These are phyloP conservation scores for Pedetes capensis DNA, from an alignment of 2,113 vertebrate genomes.

Conservation along the genomic window DNA sequence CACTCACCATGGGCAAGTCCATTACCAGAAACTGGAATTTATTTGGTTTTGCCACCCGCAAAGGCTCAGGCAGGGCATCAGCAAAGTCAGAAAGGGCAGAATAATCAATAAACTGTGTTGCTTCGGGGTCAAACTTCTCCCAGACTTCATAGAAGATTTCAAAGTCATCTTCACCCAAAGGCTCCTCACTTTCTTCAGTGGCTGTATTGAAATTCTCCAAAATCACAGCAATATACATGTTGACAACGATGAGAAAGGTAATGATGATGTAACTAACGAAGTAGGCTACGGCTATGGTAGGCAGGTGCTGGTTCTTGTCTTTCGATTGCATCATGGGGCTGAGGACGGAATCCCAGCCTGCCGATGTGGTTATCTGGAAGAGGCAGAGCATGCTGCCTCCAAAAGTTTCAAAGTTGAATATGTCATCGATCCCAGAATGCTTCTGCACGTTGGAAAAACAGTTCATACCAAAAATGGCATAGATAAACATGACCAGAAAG, in stretches of 20 bases:
- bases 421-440: conserved; percentile 88
- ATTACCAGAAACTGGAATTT: conserved; percentile 91
- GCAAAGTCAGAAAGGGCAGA: conserved; percentile 92
- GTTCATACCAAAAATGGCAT: conserved; percentile 97
- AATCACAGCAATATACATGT: conserved; percentile 99
- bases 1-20: conserved; percentile 97
- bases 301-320: conserved; percentile 81
- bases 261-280: conserved; percentile 98
- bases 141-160: conserved; percentile 99
- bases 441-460: conserved; percentile 89
- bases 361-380: conserved; percentile 97
- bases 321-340: conserved; percentile 86
- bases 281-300: conserved; percentile 88
- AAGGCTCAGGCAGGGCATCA: conserved; percentile 89
- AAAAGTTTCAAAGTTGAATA: conserved; percentile 97
- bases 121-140: conserved; percentile 95
- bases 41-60: conserved; percentile 95
- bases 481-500: conserved; percentile 99
- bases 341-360: conserved; percentile 95
- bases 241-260: conserved; percentile 97
- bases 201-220: conserved; percentile 97
- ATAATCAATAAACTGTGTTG: conserved; percentile 95
- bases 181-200: conserved; percentile 95
- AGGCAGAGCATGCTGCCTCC: conserved; percentile 95
- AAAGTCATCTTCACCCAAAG: conserved; percentile 95